Conservation (phyloP, 2,113 vertebrate genomes). For the Propithecus coquereli region DNA sequence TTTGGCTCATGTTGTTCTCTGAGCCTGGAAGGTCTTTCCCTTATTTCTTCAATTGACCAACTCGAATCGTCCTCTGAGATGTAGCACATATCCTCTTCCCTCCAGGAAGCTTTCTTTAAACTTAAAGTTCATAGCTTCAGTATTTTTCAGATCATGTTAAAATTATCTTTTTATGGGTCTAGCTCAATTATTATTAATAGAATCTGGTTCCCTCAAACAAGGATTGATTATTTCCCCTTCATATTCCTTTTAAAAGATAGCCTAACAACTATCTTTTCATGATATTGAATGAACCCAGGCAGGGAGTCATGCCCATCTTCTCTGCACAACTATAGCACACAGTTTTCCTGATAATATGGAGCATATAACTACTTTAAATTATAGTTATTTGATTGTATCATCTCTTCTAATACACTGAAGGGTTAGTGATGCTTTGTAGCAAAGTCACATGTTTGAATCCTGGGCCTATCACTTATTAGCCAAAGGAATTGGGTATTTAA, state of each 20-base stretch:
- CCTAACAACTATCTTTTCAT: neutral
- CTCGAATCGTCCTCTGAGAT: neutral
- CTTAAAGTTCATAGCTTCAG: neutral
- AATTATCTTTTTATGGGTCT: neutral
- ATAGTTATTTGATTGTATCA: neutral
- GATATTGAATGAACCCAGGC: neutral
- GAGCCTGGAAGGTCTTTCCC: neutral
- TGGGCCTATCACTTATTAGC: neutral
- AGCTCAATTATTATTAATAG: neutral
- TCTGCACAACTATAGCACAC: neutral
- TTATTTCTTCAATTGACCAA: neutral
- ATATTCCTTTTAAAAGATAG: neutral
- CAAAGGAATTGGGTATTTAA: neutral
- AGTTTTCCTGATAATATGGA: neutral
- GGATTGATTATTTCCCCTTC: neutral
- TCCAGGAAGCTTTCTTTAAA: neutral
- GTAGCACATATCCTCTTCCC: neutral
- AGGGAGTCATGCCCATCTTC: neutral
- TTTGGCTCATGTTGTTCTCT: neutral
- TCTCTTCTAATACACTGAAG: neutral
- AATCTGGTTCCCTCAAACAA: neutral
- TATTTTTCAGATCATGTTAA: slow-evolving; percentile 1
- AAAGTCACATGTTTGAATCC: neutral
- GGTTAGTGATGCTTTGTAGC: neutral
- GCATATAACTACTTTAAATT: neutral